These are phyloP conservation scores for Oscheius sp. DNA, from an alignment of 2,888 invertebrate genomes.

Conservation along the genomic window DNA sequence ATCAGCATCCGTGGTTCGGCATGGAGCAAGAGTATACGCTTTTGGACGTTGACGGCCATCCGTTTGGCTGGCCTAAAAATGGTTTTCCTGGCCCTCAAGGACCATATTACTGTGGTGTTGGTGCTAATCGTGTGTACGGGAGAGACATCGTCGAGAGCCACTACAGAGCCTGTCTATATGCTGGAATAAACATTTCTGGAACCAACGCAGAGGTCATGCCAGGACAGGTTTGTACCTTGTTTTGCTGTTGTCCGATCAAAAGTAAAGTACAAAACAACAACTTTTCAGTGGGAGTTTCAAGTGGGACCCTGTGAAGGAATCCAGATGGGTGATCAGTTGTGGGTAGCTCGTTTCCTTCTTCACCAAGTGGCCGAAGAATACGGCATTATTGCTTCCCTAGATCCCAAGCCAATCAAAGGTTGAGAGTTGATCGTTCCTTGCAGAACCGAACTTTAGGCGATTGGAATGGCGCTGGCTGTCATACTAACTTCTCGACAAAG, in stretches of 20 bases:
- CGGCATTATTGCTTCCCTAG: slow-evolving; percentile 76
- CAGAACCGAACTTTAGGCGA: slow-evolving; percentile 77
- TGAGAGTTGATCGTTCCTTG: background rate
- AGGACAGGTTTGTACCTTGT: slow-evolving; percentile 47
- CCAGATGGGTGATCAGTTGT: slow-evolving; percentile 76
- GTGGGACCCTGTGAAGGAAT: slow-evolving; percentile 77
- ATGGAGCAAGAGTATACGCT: slow-evolving; percentile 78
- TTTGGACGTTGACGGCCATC: slow-evolving; percentile 74
- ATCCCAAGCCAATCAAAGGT: slow-evolving; percentile 78
- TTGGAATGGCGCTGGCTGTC: slow-evolving; percentile 96
- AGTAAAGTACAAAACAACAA: background rate
- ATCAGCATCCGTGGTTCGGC: slow-evolving; percentile 77
- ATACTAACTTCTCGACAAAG: slow-evolving; percentile 94
- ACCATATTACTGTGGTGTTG: slow-evolving; percentile 98
- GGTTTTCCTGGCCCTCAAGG: slow-evolving; percentile 76
- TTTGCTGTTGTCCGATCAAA: too few relatives aligned
- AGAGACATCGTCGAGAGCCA: slow-evolving; percentile 96
- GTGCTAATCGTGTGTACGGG: slow-evolving; percentile 83
- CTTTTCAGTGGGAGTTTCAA: slow-evolving; percentile 62
- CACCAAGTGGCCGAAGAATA: slow-evolving; percentile 77
- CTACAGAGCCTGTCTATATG: slow-evolving; percentile 91
- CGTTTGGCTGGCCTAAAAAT: slow-evolving; percentile 74
- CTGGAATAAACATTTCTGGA: slow-evolving; percentile 91
- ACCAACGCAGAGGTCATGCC: slow-evolving; percentile 88
- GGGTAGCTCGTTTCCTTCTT: slow-evolving; percentile 77